These are phyloP conservation scores for Sycophila texana DNA, from an alignment of 2,888 invertebrate genomes.

Conservation along the genomic window DNA sequence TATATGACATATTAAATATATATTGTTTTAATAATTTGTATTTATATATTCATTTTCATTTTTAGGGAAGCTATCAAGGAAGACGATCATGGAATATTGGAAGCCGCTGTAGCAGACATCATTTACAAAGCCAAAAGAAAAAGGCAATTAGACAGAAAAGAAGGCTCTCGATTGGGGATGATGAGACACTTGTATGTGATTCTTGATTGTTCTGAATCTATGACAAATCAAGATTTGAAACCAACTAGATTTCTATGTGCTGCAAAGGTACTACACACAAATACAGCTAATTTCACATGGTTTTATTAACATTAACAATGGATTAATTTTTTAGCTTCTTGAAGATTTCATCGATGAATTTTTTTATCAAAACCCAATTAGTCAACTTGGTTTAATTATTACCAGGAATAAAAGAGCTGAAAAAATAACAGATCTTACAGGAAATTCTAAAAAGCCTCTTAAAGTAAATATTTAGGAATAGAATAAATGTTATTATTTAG, in stretches of 20 bases:
- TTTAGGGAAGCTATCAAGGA: constrained; percentile 95
- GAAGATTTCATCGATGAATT: constrained; percentile 97
- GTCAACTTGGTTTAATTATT: constrained; percentile 94
- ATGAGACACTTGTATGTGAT: constrained; percentile 97
- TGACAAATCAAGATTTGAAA: constrained; percentile 96
- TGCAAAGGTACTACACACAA: constrained; percentile 81
- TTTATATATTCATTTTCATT: constrained; percentile 19
- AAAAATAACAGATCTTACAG: constrained; percentile 92
- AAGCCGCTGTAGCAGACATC: constrained; percentile 92
- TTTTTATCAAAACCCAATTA: constrained; percentile 99
- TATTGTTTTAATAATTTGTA: constrained; percentile 19
- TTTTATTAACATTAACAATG: constrained; percentile 48
- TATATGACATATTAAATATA: neutral
- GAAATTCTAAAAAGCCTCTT: constrained; percentile 88
- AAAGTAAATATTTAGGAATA: constrained; percentile 75
- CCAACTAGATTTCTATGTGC: constrained; percentile 93
- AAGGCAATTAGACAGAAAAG: constrained; percentile 82
- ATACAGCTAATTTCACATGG: constrained; percentile 5
- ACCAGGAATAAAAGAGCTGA: constrained; percentile 96
- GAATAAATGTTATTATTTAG: neutral
- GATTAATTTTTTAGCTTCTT: constrained; percentile 81
- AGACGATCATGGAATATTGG: constrained; percentile 94
- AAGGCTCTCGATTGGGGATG: constrained; percentile 95
- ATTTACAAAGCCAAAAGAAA: constrained; percentile 92
- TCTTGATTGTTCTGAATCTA: constrained; percentile 94